phyloP scores from a whole-genome alignment of 1,140 invertebrate species.

The Zaprionus taronus region DNA sequence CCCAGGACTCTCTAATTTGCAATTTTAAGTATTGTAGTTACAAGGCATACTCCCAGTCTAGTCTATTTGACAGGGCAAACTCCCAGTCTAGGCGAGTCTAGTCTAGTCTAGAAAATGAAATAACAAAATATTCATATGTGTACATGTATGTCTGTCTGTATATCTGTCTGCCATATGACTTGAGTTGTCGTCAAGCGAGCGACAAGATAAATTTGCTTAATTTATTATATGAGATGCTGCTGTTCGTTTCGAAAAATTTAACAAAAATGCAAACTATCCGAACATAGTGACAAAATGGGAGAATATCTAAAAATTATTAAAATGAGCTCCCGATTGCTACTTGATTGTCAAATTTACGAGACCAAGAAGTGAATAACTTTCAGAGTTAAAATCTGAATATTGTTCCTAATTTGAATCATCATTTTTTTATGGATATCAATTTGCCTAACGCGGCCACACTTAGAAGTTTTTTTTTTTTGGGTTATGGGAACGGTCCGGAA shows the following conservation, averaged over 20 bases:
- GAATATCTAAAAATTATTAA: constrained; percentile 3
- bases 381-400: constrained; percentile 22
- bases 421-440: constrained; percentile 49
- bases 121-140: not conserved
- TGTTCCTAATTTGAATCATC: constrained; percentile 39
- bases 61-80: not conserved
- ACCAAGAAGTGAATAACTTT: not conserved
- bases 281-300: not conserved
- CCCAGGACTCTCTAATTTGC: not conserved
- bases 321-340: not conserved
- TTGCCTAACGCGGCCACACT: constrained; percentile 52
- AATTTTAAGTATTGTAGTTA: not conserved
- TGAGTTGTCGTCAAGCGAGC: constrained; percentile 58
- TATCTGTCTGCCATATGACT: constrained; percentile 2
- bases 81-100: not conserved
- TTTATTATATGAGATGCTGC: constrained; percentile 37
- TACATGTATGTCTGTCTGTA: not conserved
- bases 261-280: constrained; percentile 2
- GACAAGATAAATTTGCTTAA: constrained; percentile 44
- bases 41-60: not conserved
- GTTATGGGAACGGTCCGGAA: constrained; percentile 38
- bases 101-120: not conserved
- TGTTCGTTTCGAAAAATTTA: not conserved
- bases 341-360: not conserved
- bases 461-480: constrained; percentile 44